Evolutionary conservation across 2,113 vertebrate genomes (phyloP).

Genomic region (Hyperopisus bebe): DNA sequence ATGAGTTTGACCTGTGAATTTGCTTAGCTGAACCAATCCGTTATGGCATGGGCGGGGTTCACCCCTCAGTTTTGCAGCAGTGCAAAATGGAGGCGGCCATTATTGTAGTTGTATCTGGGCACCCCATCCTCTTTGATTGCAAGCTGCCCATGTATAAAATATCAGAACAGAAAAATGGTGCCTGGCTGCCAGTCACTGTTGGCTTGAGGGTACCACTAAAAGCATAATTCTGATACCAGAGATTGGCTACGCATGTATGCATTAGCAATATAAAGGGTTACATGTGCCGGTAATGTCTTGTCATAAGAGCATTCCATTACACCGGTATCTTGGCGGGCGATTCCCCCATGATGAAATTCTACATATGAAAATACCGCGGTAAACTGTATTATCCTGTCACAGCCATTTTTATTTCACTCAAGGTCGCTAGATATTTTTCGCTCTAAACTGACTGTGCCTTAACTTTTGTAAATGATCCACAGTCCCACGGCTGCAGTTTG

Average conservation of each 20-base stretch:
- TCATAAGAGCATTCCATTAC: background rate
- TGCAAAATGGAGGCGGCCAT: background rate
- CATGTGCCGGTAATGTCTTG: background rate
- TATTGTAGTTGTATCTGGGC: background rate
- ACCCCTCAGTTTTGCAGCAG: background rate
- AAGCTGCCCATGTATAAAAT: background rate
- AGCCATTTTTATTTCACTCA: background rate
- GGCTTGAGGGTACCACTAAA: background rate
- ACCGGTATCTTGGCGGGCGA: background rate
- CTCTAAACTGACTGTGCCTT: background rate
- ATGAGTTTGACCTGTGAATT: background rate
- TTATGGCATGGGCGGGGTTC: background rate
- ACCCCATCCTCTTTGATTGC: background rate
- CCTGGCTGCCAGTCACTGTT: background rate
- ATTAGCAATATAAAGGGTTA: background rate
- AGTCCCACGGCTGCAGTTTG: conserved; percentile 86
- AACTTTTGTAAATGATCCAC: background rate
- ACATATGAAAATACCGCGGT: background rate
- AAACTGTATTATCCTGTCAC: background rate
- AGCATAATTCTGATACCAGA: background rate
- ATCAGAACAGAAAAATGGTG: background rate
- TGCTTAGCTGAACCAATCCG: background rate
- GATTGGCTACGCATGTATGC: background rate
- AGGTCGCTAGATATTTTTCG: background rate
- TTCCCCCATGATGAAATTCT: background rate